These are phyloP conservation scores for Athalia circularis DNA, from an alignment of 2,888 invertebrate genomes.

Conservation along the genomic window DNA sequence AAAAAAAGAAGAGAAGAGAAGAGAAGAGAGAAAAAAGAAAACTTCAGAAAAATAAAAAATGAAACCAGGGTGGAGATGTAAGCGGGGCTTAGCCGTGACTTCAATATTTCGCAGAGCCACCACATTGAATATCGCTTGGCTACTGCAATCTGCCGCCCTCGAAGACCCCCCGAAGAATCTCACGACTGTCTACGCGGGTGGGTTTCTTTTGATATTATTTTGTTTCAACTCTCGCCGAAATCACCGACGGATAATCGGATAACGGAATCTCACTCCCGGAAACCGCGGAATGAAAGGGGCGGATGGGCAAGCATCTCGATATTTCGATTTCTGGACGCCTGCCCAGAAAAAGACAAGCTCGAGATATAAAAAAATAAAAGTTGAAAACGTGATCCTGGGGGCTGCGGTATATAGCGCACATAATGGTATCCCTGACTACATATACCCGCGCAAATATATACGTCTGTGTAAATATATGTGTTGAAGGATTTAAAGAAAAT, in stretches of 20 bases:
- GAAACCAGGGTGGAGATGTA: constrained; percentile 1
- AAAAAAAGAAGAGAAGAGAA: constrained; percentile 28
- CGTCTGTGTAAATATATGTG: constrained; percentile 7
- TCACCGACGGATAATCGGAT: constrained; percentile 17
- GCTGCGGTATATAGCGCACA: too few relatives aligned
- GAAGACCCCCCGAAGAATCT: background rate
- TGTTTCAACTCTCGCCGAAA: constrained; percentile 18
- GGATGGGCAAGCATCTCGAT: background rate
- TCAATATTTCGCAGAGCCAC: constrained; percentile 47
- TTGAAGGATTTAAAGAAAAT: constrained; percentile 31
- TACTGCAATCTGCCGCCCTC: constrained; percentile 13
- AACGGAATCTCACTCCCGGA: background rate
- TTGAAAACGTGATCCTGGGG: too few relatives aligned
- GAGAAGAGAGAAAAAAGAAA: constrained; percentile 1
- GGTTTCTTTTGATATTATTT: constrained; percentile 8
- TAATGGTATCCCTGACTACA: background rate
- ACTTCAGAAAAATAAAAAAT: background rate
- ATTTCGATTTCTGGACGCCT: background rate
- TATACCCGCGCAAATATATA: constrained; percentile 9
- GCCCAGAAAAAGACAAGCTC: too few relatives aligned
- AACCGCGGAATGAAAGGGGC: constrained; percentile 7
- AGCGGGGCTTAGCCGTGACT: constrained; percentile 44
- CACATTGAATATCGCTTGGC: constrained; percentile 36
- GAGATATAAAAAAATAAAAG: too few relatives aligned
- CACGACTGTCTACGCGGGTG: background rate